These are phyloP conservation scores for Otolemur garnettii DNA, from an alignment of 2,113 vertebrate genomes.

Conservation along the genomic window DNA sequence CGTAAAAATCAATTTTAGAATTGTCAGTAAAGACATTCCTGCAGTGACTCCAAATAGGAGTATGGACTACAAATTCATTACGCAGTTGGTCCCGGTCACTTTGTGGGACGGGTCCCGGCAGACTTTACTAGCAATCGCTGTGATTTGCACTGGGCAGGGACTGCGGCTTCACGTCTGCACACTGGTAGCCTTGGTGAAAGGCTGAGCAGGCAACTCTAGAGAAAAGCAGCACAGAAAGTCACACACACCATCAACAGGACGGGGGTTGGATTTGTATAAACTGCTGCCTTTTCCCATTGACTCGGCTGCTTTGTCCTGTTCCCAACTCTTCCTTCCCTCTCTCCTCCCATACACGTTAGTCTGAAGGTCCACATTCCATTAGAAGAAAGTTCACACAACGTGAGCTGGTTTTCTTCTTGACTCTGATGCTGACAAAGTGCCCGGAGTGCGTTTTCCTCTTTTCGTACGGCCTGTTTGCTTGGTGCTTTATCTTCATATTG, in stretches of 20 bases:
- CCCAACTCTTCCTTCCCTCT: not conserved
- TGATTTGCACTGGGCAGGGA: accelerated
- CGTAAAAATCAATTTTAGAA: not conserved
- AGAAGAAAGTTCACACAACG: not conserved
- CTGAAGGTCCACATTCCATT: too few species aligned
- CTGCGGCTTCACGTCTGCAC: accelerated
- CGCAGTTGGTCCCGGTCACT: too few species aligned
- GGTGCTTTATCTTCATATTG: too few species aligned
- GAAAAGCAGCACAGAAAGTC: not conserved
- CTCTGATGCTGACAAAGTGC: not conserved
- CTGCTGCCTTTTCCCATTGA: not conserved
- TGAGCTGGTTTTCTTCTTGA: not conserved
- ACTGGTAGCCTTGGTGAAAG: accelerated
- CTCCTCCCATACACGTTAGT: accelerated
- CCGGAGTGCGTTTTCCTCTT: not conserved
- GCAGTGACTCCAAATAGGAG: not conserved
- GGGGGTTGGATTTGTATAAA: not conserved
- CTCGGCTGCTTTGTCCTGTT: accelerated
- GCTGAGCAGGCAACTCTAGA: not conserved
- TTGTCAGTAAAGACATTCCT: not conserved
- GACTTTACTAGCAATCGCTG: not conserved
- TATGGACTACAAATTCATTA: not conserved
- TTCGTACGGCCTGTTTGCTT: not conserved
- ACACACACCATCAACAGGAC: accelerated
- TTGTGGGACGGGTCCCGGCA: not conserved